Evolutionary conservation across 1,140 invertebrate species (phyloP).

Genomic region (Conus betulinus): DNA sequence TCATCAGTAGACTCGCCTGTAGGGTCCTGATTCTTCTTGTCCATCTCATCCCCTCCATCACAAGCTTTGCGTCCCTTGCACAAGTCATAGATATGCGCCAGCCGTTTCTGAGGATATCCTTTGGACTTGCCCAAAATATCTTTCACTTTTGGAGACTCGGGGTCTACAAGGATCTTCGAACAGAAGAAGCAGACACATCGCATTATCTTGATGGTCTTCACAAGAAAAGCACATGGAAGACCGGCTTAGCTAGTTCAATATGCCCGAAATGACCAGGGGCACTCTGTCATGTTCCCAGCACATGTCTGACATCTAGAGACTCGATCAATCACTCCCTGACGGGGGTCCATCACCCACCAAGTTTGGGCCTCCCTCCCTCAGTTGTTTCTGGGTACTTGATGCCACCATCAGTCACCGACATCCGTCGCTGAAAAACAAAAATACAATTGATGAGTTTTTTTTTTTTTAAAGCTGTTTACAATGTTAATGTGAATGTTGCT

Average conservation of each 20-base stretch:
- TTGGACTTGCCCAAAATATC: constrained; percentile 98
- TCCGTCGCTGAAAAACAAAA: constrained; percentile 83
- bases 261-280: constrained; percentile 99
- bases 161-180: constrained; percentile 94
- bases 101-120: constrained; percentile 95
- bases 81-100: constrained; percentile 97
- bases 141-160: constrained; percentile 92
- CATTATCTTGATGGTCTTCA: constrained; percentile 97
- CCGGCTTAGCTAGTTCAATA: constrained; percentile 98
- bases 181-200: constrained; percentile 99
- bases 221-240: constrained; percentile 99
- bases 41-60: constrained; percentile 99
- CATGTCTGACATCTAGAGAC: constrained; percentile 95
- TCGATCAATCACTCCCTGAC: constrained; percentile 98
- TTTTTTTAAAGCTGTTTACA: too few relatives aligned
- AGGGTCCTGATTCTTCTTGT: constrained; percentile 75
- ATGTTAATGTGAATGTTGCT: too few relatives aligned
- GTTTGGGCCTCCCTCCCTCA: constrained; percentile 97
- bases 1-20: constrained; percentile 39
- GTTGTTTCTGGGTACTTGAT: constrained; percentile 98
- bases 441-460: too few relatives aligned
- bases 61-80: constrained; percentile 99
- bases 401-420: constrained; percentile 91
- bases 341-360: constrained; percentile 99
- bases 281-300: constrained; percentile 97